Percentiles rank a stretch among this genome's conserved stretches.
Evolutionary conservation across 2,888 invertebrate genomes (phyloP).

Genomic region (Sarcophaga carnaria): DNA sequence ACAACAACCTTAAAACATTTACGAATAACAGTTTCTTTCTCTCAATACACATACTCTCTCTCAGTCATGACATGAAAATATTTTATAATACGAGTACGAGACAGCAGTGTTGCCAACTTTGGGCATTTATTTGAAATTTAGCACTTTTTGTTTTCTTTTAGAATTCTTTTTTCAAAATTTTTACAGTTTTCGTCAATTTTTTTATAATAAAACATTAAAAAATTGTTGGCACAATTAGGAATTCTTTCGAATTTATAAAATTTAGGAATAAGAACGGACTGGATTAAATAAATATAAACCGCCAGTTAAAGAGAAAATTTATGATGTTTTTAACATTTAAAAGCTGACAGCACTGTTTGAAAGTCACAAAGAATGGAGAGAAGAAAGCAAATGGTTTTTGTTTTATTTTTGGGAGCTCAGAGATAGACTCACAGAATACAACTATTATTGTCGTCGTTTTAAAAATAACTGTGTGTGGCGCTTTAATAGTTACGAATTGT

Average conservation of each 20-base stretch:
- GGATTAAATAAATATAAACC: too few species aligned
- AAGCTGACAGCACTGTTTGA: slow-evolving; percentile 18
- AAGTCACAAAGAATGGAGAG: not conserved
- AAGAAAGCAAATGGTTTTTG: not conserved
- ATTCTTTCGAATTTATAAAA: too few species aligned
- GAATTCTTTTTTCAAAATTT: not conserved
- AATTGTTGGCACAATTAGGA: too few species aligned
- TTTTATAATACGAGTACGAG: not conserved
- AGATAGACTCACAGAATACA: not conserved
- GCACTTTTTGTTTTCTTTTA: not conserved
- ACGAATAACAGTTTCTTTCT: slow-evolving; percentile 42
- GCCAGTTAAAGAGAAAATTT: too few species aligned
- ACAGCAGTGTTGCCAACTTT: slow-evolving; percentile 36
- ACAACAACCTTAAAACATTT: not conserved
- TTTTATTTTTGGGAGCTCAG: not conserved
- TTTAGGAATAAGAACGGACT: too few species aligned
- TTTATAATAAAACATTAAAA: not conserved
- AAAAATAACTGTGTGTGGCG: slow-evolving; percentile 67
- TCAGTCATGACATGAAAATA: not conserved
- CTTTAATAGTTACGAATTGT: slow-evolving; percentile 50
- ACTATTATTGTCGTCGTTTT: slow-evolving; percentile 29
- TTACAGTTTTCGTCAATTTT: not conserved
- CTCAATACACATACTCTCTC: slow-evolving; percentile 29
- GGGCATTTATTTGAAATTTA: not conserved
- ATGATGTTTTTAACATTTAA: too few species aligned